phyloP scores from a whole-genome alignment of 2,888 invertebrate genomes.

The Lasiommata megera region DNA sequence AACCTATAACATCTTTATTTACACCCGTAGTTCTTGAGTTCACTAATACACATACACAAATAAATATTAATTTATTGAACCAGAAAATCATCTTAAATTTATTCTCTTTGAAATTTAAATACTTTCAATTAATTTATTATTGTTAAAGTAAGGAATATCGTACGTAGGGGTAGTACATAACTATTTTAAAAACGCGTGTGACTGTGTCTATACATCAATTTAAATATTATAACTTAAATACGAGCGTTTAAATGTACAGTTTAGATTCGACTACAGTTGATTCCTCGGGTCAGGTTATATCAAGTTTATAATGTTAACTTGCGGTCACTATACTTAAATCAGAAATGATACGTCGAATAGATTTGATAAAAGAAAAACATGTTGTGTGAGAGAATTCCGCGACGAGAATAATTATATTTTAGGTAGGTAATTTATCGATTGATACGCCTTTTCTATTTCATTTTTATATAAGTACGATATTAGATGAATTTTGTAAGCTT shows the following conservation, averaged over 20 bases:
- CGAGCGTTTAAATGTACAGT: constrained; percentile 36
- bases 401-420: not conserved
- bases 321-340: constrained; percentile 29
- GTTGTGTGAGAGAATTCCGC: not conserved
- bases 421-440: too few species aligned
- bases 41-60: constrained; percentile 32
- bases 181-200: not conserved
- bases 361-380: constrained; percentile 3
- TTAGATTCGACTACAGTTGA: constrained; percentile 43
- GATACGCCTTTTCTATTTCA: too few species aligned
- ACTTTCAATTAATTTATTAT: not conserved
- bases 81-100: constrained; percentile 37
- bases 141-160: too few species aligned
- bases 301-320: constrained; percentile 44
- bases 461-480: too few species aligned
- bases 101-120: not conserved
- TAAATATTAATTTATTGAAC: constrained; percentile 10
- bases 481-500: too few species aligned
- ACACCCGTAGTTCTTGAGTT: constrained; percentile 40
- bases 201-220: not conserved
- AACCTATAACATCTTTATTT: constrained; percentile 55
- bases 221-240: constrained; percentile 15
- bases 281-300: constrained; percentile 31
- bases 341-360: not conserved
- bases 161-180: too few species aligned